Conservation (phyloP, 2,888 invertebrate genomes). For the Drosophila nigricruria region DNA sequence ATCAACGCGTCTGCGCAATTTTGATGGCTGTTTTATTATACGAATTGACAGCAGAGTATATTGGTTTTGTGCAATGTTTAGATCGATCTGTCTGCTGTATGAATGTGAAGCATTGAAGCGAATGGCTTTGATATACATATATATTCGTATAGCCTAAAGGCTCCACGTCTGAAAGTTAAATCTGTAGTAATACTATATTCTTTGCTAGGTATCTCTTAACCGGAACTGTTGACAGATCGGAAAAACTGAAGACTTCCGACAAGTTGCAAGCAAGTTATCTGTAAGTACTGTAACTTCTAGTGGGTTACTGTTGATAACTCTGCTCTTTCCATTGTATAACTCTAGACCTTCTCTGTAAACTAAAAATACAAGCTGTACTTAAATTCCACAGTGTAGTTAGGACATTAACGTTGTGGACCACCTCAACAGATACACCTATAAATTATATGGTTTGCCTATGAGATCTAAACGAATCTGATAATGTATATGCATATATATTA, state of each 20-base stretch:
- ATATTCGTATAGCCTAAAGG: not conserved
- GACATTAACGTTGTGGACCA: not conserved
- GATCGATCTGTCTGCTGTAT: not conserved
- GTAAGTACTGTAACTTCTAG: no score
- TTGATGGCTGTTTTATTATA: conserved; percentile 15
- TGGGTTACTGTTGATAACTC: no score
- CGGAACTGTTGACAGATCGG: not conserved
- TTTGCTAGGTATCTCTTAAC: no score
- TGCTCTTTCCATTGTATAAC: no score
- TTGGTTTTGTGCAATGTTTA: conserved; percentile 1
- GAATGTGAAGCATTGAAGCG: not conserved
- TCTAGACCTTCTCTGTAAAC: no score
- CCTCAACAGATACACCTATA: not conserved
- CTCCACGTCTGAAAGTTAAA: not conserved
- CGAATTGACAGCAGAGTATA: not conserved
- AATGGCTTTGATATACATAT: not conserved
- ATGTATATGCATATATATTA: not conserved
- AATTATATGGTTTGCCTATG: not conserved
- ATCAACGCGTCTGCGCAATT: conserved; percentile 52
- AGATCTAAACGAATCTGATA: not conserved
- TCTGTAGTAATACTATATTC: no score
- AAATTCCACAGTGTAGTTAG: no score
- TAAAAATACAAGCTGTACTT: no score
- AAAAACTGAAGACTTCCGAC: no score
- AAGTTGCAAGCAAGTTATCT: no score